Evolutionary conservation across 2,888 invertebrate species (phyloP).

Genomic region (Drosophila merina): DNA sequence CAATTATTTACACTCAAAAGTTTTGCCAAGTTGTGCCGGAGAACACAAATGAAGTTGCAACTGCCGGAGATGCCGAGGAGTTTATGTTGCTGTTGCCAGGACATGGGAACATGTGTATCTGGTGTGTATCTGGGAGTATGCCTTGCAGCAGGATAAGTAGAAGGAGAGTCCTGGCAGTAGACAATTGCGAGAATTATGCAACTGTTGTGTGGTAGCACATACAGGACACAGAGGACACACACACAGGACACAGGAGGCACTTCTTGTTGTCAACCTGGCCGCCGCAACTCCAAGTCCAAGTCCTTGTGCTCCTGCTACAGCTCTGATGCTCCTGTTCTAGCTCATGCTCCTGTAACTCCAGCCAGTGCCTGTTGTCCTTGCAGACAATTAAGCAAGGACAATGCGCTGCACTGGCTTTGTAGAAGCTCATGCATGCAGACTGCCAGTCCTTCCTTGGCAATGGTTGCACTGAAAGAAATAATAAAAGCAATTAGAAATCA

Average conservation of each 20-base stretch:
- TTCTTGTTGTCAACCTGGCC: conserved; percentile 33
- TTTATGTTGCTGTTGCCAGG: conserved; percentile 36
- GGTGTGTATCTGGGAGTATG: neutral
- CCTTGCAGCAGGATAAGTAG: conserved; percentile 49
- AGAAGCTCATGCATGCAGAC: conserved; percentile 50
- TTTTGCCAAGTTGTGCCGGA: conserved; percentile 55
- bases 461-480: neutral
- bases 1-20: conserved; percentile 77
- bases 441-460: conserved; percentile 16
- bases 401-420: conserved; percentile 60
- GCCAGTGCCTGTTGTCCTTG: conserved; percentile 50
- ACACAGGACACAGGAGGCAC: conserved; percentile 29
- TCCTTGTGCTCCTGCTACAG: conserved; percentile 9
- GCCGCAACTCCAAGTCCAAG: conserved; percentile 20
- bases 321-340: conserved; percentile 11
- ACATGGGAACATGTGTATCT: conserved; percentile 51
- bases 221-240: conserved; percentile 21
- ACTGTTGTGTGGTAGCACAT: conserved; percentile 48
- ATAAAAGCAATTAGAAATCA: neutral
- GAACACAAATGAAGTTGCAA: conserved; percentile 65
- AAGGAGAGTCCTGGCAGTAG: conserved; percentile 7
- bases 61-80: conserved; percentile 20
- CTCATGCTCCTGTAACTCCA: conserved; percentile 14
- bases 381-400: conserved; percentile 76
- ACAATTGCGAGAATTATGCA: conserved; percentile 70